Conservation (phyloP, 1,140 invertebrate genomes). For the Drosophila orosa region DNA sequence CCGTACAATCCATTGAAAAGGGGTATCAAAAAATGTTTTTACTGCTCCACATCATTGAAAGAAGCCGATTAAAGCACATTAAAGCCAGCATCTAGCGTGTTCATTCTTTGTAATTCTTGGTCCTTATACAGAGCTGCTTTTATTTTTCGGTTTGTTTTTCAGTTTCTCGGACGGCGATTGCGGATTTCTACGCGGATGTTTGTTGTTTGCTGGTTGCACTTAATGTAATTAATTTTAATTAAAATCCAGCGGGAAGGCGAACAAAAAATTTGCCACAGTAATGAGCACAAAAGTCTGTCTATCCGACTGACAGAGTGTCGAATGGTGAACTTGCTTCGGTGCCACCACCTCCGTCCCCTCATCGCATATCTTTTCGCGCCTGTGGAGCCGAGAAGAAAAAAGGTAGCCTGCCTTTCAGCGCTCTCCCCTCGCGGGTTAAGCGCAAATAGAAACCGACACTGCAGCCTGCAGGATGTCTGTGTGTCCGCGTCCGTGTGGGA, state of each 20-base stretch:
- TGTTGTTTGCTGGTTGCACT: slow-evolving; percentile 77
- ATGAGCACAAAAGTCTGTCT: slow-evolving; percentile 61
- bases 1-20: too few species aligned
- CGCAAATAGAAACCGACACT: slow-evolving; percentile 65
- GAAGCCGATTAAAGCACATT: slow-evolving; percentile 56
- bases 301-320: slow-evolving; percentile 45
- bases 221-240: slow-evolving; percentile 84
- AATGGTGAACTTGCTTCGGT: slow-evolving; percentile 49
- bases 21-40: neutral
- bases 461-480: slow-evolving; percentile 19
- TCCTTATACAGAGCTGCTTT: slow-evolving; percentile 17
- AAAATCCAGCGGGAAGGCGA: slow-evolving; percentile 66
- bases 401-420: slow-evolving; percentile 67
- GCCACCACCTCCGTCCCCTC: neutral
- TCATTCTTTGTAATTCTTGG: slow-evolving; percentile 15
- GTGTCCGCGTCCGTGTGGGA: slow-evolving; percentile 13
- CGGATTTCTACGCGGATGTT: slow-evolving; percentile 48
- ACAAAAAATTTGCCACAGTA: slow-evolving; percentile 74
- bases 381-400: slow-evolving; percentile 53
- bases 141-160: slow-evolving; percentile 43
- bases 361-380: slow-evolving; percentile 68
- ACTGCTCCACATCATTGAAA: neutral
- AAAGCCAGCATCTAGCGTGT: slow-evolving; percentile 19
- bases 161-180: slow-evolving; percentile 47
- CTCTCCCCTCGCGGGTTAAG: slow-evolving; percentile 64